phyloP scores from a whole-genome alignment of 2,888 invertebrate genomes.

The Agrenia bidenticulata region DNA sequence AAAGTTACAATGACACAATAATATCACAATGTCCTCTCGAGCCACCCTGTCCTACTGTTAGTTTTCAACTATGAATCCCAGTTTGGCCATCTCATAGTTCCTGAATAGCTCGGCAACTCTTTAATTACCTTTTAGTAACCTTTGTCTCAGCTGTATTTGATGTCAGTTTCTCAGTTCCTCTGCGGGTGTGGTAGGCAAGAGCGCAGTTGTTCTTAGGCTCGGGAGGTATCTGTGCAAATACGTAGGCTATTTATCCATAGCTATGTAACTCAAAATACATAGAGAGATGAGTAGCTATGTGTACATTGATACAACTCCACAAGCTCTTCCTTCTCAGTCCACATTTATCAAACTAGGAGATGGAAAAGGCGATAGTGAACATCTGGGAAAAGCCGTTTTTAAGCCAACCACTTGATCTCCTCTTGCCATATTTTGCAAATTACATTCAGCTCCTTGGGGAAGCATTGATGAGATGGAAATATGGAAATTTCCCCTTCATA shows the following conservation, averaged over 20 bases:
- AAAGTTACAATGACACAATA: too few species aligned
- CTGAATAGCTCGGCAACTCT: constrained; percentile 6
- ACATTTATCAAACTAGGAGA: constrained; percentile 18
- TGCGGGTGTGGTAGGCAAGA: too few species aligned
- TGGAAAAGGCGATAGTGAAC: constrained; percentile 11
- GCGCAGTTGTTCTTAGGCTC: too few species aligned
- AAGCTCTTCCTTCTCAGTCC: too few species aligned
- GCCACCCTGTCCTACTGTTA: too few species aligned
- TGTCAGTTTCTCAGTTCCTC: not conserved
- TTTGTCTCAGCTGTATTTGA: constrained; percentile 12
- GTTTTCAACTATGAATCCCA: too few species aligned
- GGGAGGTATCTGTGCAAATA: too few species aligned
- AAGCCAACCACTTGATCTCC: constrained; percentile 25
- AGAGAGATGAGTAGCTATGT: not conserved
- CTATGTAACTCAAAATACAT: not conserved
- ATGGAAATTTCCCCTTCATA: constrained; percentile 19
- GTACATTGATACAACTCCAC: not conserved
- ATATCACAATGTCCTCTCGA: too few species aligned
- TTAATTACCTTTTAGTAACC: constrained; percentile 23
- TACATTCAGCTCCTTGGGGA: constrained; percentile 27
- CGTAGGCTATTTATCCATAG: too few species aligned
- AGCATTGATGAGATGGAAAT: constrained; percentile 13
- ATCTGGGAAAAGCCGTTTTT: constrained; percentile 22
- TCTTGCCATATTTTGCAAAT: constrained; percentile 31
- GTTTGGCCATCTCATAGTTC: too few species aligned